Percentiles rank a stretch among this genome's conserved stretches.
These are phyloP conservation scores for Pygocentrus nattereri DNA, from an alignment of 2,797 vertebrate genomes.

Conservation along the genomic window DNA sequence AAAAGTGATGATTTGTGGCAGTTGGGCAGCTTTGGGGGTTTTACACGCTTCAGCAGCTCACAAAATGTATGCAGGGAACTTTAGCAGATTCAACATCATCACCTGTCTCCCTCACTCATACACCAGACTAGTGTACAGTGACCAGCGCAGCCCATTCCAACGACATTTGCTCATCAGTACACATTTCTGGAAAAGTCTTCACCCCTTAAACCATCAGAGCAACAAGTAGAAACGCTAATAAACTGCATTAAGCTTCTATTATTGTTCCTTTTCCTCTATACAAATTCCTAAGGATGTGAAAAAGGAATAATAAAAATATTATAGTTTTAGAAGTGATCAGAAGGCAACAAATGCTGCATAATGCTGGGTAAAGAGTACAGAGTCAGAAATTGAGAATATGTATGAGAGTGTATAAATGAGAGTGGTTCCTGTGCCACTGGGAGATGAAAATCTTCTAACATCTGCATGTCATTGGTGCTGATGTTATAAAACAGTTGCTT, in stretches of 20 bases:
- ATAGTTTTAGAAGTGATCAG: no score
- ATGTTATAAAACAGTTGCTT: background rate
- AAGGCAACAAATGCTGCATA: no score
- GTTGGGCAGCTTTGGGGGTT: no score
- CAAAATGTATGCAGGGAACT: no score
- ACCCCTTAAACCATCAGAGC: background rate
- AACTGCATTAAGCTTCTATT: no score
- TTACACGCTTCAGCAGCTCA: background rate
- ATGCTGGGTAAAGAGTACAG: no score
- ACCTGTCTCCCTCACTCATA: background rate
- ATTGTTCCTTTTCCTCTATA: no score
- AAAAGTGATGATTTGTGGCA: no score
- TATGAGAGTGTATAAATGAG: no score
- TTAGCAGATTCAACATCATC: background rate
- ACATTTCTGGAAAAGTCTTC: background rate
- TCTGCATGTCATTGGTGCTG: background rate
- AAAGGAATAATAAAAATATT: no score
- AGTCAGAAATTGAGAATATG: no score
- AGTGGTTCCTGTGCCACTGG: background rate
- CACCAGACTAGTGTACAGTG: background rate
- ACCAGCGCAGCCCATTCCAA: background rate
- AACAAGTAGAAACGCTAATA: background rate
- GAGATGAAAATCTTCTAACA: background rate
- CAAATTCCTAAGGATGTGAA: no score
- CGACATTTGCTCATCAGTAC: background rate